phyloP scores from a whole-genome alignment of 2,113 vertebrate species.

The Oreochromis niloticus region DNA sequence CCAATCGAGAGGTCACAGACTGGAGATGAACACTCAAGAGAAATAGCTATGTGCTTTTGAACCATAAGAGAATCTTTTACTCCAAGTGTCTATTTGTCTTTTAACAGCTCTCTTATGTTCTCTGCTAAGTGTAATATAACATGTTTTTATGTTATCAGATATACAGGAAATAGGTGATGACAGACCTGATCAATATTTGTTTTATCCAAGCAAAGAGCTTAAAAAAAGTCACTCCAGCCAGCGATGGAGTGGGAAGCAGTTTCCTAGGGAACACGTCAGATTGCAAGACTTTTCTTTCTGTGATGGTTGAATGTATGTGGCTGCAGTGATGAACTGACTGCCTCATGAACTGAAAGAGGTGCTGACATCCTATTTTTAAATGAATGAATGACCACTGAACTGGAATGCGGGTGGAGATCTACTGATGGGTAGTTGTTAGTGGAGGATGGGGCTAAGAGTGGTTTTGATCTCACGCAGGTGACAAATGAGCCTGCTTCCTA shows the following conservation, averaged over 20 bases:
- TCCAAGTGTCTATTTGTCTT: neutral
- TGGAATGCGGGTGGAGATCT: neutral
- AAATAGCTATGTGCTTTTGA: conserved; percentile 7
- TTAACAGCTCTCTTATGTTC: neutral
- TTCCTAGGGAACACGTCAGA: conserved; percentile 47
- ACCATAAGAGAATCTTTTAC: neutral
- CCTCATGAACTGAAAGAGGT: neutral
- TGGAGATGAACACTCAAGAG: conserved; percentile 7
- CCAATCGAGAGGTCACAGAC: neutral
- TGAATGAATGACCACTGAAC: neutral
- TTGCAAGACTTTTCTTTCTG: conserved; percentile 30
- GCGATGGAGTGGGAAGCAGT: conserved; percentile 25
- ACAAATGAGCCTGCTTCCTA: neutral
- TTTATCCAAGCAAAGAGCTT: neutral
- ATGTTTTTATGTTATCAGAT: neutral
- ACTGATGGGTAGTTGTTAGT: neutral
- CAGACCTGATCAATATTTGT: neutral
- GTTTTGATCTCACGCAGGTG: neutral
- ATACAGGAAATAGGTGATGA: neutral
- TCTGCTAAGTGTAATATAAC: neutral
- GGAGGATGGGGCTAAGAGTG: neutral
- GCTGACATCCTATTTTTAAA: neutral
- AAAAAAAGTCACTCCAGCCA: neutral
- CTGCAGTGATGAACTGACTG: neutral
- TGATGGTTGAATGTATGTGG: conserved; percentile 15